These are phyloP conservation scores for Rhogogaster chlorosoma DNA, from an alignment of 2,888 invertebrate genomes.

Conservation along the genomic window DNA sequence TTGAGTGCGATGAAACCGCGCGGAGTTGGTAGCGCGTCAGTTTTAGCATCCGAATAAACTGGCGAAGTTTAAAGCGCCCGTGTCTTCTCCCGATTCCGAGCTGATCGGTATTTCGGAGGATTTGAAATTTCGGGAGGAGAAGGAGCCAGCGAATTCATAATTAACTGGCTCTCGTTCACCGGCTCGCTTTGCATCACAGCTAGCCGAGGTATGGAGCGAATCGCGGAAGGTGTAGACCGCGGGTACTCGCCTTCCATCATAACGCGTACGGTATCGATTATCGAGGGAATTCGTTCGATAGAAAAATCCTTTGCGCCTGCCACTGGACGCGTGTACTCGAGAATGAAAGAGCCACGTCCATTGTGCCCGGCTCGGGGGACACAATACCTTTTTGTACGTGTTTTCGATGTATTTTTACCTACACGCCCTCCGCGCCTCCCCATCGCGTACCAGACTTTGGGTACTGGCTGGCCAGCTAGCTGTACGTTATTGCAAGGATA, in stretches of 20 bases:
- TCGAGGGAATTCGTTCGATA: neutral
- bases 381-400: constrained; percentile 49
- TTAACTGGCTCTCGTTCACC: neutral
- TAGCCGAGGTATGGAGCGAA: neutral
- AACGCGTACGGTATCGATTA: constrained; percentile 42
- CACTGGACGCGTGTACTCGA: constrained; percentile 13
- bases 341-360: constrained; percentile 44
- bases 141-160: neutral
- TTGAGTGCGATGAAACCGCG: neutral
- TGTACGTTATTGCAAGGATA: constrained; percentile 40
- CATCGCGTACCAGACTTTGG: constrained; percentile 6
- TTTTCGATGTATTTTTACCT: constrained; percentile 31
- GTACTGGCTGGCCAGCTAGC: constrained; percentile 2
- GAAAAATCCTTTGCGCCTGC: constrained; percentile 4
- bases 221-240: neutral
- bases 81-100: too few species aligned
- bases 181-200: neutral
- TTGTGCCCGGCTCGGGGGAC: constrained; percentile 41
- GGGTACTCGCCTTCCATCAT: constrained; percentile 28
- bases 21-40: neutral
- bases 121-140: neutral
- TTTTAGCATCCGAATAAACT: neutral
- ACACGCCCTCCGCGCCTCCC: neutral
- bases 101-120: neutral
- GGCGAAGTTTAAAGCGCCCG: neutral